These are phyloP conservation scores for Caranx ignobilis DNA, from an alignment of 2,113 vertebrate species.

Conservation along the genomic window DNA sequence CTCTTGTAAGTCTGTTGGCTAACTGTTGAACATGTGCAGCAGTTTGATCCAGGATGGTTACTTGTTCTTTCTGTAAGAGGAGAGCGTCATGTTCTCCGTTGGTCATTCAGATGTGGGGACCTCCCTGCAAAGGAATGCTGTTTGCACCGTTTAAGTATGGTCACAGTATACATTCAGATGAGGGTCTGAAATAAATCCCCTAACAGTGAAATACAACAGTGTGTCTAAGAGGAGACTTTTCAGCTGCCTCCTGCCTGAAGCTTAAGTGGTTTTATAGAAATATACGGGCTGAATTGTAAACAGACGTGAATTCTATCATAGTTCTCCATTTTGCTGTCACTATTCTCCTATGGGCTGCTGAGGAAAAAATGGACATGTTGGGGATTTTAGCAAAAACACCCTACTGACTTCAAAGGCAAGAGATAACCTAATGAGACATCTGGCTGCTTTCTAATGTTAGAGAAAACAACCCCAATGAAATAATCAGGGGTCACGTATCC, in stretches of 20 bases:
- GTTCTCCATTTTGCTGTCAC: no score
- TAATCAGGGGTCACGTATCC: no score
- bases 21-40: not conserved
- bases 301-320: not conserved
- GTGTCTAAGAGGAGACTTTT: not conserved
- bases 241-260: slow-evolving; percentile 7
- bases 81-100: not conserved
- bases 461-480: no score
- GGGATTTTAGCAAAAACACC: no score
- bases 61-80: slow-evolving; percentile 8
- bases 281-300: slow-evolving; percentile 1
- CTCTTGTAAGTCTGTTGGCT: not conserved
- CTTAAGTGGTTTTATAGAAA: not conserved
- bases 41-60: not conserved
- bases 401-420: no score
- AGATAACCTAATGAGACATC: no score
- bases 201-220: not conserved
- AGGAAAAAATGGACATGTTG: no score
- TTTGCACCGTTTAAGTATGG: slow-evolving; percentile 18
- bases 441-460: not conserved
- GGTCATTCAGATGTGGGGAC: slow-evolving; percentile 9
- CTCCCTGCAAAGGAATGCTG: slow-evolving; percentile 43
- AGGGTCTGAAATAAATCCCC: not conserved
- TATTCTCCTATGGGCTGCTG: no score
- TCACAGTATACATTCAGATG: not conserved